Conservation (phyloP, 2,797 vertebrate genomes). For the Fratercula arctica region DNA sequence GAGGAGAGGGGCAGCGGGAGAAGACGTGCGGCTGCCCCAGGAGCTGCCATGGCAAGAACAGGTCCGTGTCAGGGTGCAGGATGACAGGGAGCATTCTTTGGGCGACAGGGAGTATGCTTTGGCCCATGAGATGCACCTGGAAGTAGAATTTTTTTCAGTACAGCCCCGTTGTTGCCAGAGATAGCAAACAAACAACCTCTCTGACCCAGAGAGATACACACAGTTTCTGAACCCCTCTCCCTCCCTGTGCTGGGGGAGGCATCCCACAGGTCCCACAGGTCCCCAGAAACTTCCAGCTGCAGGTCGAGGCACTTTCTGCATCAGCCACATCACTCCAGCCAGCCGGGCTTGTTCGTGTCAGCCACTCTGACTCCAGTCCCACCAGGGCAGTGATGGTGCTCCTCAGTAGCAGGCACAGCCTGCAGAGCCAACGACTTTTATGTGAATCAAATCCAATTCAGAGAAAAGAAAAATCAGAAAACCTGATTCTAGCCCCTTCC, state of each 20-base stretch:
- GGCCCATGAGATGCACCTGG: not conserved
- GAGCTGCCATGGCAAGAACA: not conserved
- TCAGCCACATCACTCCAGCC: not conserved
- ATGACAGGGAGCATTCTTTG: too few species aligned
- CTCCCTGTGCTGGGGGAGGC: not conserved
- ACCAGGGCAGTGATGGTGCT: not conserved
- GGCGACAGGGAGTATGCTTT: not conserved
- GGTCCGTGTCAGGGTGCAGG: accelerated
- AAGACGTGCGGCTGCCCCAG: accelerated
- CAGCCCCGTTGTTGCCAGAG: accelerated
- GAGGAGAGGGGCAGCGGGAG: not conserved
- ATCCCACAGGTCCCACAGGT: not conserved
- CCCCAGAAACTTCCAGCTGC: not conserved
- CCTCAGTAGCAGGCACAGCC: not conserved
- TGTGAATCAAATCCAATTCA: not conserved
- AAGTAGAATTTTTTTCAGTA: not conserved
- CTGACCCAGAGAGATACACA: not conserved
- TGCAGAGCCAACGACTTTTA: not conserved
- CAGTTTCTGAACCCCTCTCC: not conserved
- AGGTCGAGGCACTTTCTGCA: not conserved
- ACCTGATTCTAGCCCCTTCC: not conserved
- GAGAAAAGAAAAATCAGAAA: not conserved
- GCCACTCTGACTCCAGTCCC: not conserved
- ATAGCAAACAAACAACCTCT: not conserved
- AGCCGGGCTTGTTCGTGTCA: not conserved